These are phyloP conservation scores for Lucilia sericata DNA, from an alignment of 1,140 invertebrate genomes.

Conservation along the genomic window DNA sequence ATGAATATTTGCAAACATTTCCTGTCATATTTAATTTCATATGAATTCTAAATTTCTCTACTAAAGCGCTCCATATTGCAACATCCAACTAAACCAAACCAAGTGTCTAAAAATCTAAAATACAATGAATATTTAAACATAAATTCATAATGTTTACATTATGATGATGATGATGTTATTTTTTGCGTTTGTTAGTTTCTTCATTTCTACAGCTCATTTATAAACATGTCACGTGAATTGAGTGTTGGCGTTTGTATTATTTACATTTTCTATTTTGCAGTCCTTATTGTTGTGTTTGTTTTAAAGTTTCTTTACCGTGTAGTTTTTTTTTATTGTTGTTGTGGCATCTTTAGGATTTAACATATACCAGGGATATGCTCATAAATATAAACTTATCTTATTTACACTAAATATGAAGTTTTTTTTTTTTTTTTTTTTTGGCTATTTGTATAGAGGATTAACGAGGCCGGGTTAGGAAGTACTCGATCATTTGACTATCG, in stretches of 20 bases:
- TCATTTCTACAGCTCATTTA: not conserved
- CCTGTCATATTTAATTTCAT: too few relatives aligned
- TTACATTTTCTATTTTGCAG: not conserved
- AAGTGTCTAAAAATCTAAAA: too few relatives aligned
- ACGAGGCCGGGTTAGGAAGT: too few relatives aligned
- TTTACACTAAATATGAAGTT: not conserved
- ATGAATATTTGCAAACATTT: too few relatives aligned
- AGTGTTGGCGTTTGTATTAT: not conserved
- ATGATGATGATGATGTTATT: not conserved
- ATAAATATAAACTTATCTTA: not conserved
- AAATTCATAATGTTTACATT: not conserved
- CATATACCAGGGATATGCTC: too few relatives aligned
- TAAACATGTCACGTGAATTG: slow-evolving; percentile 11
- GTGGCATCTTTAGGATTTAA: not conserved
- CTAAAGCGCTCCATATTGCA: too few relatives aligned
- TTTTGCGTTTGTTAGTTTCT: not conserved
- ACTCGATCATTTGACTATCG: too few relatives aligned
- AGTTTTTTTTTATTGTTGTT: not conserved
- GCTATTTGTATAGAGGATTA: too few relatives aligned
- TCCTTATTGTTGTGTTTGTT: not conserved
- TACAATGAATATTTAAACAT: too few relatives aligned
- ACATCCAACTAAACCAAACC: too few relatives aligned
- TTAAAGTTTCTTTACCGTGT: not conserved
- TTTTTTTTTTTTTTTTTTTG: not conserved
- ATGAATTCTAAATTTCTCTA: too few relatives aligned